Evolutionary conservation across 2,113 vertebrate species (phyloP), one percentile per base, ranked within the genome.

Genomic region (Hydrolagus affinis): DNA sequence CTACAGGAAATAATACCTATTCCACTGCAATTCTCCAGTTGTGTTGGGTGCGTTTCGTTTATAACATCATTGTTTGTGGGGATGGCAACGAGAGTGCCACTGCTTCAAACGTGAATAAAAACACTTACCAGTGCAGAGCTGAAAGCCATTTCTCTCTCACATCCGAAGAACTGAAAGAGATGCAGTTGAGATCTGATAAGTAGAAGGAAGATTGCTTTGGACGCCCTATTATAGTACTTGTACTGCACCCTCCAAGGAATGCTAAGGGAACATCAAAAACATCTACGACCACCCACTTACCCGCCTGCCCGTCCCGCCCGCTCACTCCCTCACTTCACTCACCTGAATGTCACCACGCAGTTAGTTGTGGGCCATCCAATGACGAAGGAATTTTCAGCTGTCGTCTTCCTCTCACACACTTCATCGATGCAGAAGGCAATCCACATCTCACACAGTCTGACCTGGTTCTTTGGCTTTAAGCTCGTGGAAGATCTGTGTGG

Each of bases 331-430:
- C 44, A 44, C 78, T 86, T 64, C 85, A 64, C 3, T 66, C 92
- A 95, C 94, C 94, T 94, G 88, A 92, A 92, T 25, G 92, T 94
- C 85, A 94, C 89, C 17, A 92, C 93, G 0, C 89, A 93, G 89
- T 94, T 95, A 85, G 86, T 91, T 68, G 90, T 93, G 25, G 93
- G 94, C 94, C 94, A 95, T 80, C 93, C 94, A 1, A 95, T 92
- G 85, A 94, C 92, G 88, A 95, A 95, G 0, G 93, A 95, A 74
- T 91, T 91, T 83, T 93, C 90, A 0, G 87, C 86, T 85, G 87
- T 88, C 74, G 92, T 86, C 83, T 92, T 93, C 28, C 91, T 94
- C 89, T 92, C 93, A 1, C 93, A 91, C 77, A 95, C 92, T 87
- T 91, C 90, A 0, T 89, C 88, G 59, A 93, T 89, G 59, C 91